Percentiles rank a stretch among this genome's conserved stretches.
These are phyloP conservation scores for Abrostola tripartita DNA, from an alignment of 2,888 invertebrate genomes.

Conservation along the genomic window DNA sequence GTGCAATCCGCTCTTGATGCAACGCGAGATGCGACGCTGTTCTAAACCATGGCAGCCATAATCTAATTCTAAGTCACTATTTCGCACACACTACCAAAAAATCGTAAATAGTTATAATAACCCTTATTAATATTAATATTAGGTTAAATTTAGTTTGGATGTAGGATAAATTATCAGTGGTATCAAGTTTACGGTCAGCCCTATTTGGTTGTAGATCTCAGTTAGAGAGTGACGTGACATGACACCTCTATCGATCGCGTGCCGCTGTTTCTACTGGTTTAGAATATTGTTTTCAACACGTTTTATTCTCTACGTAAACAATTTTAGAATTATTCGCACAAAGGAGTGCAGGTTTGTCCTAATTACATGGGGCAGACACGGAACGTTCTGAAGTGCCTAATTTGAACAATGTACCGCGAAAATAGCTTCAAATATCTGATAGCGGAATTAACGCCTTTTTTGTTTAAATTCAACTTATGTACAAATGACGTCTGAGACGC, in stretches of 20 bases:
- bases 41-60: slow-evolving; percentile 64
- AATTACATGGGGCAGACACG: too few relatives aligned
- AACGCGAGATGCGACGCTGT: slow-evolving; percentile 59
- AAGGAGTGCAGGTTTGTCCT: too few relatives aligned
- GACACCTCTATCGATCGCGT: slow-evolving; percentile 73
- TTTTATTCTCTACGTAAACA: slow-evolving; percentile 5
- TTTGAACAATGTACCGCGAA: too few relatives aligned
- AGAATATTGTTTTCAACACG: slow-evolving; percentile 54
- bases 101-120: slow-evolving; percentile 18
- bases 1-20: slow-evolving; percentile 71
- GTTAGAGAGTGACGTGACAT: slow-evolving; percentile 70
- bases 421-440: too few relatives aligned
- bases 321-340: not conserved
- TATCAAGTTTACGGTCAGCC: slow-evolving; percentile 61
- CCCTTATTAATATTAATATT: slow-evolving; percentile 16
- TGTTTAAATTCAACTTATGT: too few relatives aligned
- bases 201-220: slow-evolving; percentile 72
- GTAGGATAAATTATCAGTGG: slow-evolving; percentile 7
- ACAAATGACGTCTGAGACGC: too few relatives aligned
- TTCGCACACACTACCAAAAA: slow-evolving; percentile 58
- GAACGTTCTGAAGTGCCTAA: too few relatives aligned
- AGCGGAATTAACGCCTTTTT: too few relatives aligned
- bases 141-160: slow-evolving; percentile 21
- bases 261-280: slow-evolving; percentile 65
- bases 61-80: slow-evolving; percentile 74